These are phyloP conservation scores for Plutomurus gul DNA, from an alignment of 1,140 invertebrate species.

Conservation along the genomic window DNA sequence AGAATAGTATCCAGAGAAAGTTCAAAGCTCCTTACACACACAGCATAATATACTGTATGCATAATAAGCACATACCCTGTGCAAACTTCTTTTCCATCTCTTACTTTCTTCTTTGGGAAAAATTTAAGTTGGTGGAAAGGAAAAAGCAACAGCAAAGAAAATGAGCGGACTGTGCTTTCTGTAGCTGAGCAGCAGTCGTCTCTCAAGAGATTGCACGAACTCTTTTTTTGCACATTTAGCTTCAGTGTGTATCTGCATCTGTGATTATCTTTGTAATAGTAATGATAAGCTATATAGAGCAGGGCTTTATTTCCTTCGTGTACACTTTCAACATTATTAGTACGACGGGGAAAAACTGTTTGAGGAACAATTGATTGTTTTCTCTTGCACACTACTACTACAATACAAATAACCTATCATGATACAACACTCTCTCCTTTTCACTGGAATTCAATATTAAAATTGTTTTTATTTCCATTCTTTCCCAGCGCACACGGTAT, in stretches of 20 bases:
- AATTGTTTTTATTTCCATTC: background rate
- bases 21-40: background rate
- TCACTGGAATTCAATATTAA: constrained; percentile 6
- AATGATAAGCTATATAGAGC: constrained; percentile 5
- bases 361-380: constrained; percentile 6
- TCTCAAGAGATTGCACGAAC: constrained; percentile 1
- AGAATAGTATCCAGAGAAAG: constrained; percentile 11
- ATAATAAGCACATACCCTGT: background rate
- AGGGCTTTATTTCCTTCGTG: constrained; percentile 8
- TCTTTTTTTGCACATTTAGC: background rate
- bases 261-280: constrained; percentile 21
- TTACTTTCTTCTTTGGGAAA: background rate
- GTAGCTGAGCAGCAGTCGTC: background rate
- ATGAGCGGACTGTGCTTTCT: background rate
- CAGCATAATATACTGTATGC: background rate
- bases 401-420: too few relatives aligned
- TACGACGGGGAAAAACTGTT: background rate
- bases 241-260: constrained; percentile 1
- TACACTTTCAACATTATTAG: background rate
- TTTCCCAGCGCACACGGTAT: background rate
- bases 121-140: background rate
- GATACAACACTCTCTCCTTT: too few relatives aligned
- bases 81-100: background rate
- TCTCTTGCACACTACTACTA: background rate
- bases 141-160: background rate